Percentiles rank a stretch among this genome's conserved stretches.
phyloP scores from a whole-genome alignment of 1,140 invertebrate species.

The Drosophila watanabei region DNA sequence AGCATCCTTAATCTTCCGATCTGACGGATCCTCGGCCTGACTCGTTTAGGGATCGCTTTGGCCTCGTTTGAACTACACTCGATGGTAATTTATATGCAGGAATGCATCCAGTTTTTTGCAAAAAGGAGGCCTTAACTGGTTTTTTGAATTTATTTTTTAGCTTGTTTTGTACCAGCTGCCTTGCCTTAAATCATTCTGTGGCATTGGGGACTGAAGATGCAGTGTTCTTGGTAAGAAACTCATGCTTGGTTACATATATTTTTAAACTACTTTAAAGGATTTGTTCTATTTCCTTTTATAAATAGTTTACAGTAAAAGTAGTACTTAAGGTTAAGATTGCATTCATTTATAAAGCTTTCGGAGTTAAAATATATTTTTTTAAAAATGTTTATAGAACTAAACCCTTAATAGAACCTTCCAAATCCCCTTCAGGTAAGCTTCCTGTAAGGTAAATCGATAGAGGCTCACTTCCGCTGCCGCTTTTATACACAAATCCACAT shows the following conservation, averaged over 20 bases:
- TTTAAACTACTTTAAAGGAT: not conserved
- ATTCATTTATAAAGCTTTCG: no score
- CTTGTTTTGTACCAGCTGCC: conserved; percentile 30
- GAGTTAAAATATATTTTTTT: not conserved
- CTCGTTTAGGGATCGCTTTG: conserved; percentile 43
- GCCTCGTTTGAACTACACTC: conserved; percentile 16
- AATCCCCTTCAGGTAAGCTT: not conserved
- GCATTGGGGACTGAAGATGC: not conserved
- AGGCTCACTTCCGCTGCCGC: not conserved
- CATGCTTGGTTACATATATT: not conserved
- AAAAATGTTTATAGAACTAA: not conserved
- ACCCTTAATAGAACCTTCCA: not conserved
- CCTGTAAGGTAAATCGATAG: conserved; percentile 2
- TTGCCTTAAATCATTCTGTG: not conserved
- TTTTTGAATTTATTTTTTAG: conserved; percentile 26
- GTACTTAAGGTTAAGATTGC: no score
- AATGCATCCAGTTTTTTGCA: conserved; percentile 43
- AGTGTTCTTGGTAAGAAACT: not conserved
- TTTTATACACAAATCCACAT: conserved; percentile 11
- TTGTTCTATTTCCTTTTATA: not conserved
- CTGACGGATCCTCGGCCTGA: conserved; percentile 25
- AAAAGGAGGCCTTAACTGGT: conserved; percentile 25
- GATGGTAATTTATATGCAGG: conserved; percentile 59
- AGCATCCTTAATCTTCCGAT: conserved; percentile 58
- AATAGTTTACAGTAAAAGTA: not conserved